These are phyloP conservation scores for Cerastoderma edule DNA, from an alignment of 2,888 invertebrate species.

Conservation along the genomic window DNA sequence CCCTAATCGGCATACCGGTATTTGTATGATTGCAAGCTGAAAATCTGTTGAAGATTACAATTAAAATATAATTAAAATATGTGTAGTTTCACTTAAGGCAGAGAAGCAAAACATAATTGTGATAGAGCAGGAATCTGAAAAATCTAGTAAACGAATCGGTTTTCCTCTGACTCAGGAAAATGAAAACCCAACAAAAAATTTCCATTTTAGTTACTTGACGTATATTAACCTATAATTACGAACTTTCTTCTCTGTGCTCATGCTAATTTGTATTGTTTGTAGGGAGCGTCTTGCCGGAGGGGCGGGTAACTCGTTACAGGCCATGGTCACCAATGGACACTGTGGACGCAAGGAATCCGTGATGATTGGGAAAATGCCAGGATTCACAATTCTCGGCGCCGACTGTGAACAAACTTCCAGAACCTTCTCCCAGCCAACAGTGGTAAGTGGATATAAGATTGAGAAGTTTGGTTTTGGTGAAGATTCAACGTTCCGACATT, in stretches of 20 bases:
- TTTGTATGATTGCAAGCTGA: too few species aligned
- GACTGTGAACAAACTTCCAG: slow-evolving; percentile 42
- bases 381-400: slow-evolving; percentile 41
- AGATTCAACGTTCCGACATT: too few species aligned
- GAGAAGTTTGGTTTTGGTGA: too few species aligned
- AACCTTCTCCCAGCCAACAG: slow-evolving; percentile 39
- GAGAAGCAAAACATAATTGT: too few species aligned
- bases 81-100: too few species aligned
- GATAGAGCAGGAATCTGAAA: too few species aligned
- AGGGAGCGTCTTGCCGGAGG: background rate
- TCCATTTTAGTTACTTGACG: background rate
- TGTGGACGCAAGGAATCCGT: slow-evolving; percentile 47
- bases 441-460: slow-evolving; percentile 43
- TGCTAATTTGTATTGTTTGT: background rate
- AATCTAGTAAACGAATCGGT: too few species aligned
- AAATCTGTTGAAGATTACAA: too few species aligned
- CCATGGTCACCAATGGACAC: slow-evolving; percentile 55
- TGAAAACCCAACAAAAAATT: too few species aligned
- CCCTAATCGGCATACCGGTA: too few species aligned
- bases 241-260: background rate
- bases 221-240: background rate
- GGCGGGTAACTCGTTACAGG: slow-evolving; percentile 27
- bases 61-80: too few species aligned
- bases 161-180: too few species aligned
- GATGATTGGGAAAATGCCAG: slow-evolving; percentile 41